A percentile compares a stretch with the other conserved stretches of the same genome.
These are phyloP conservation scores for Trichonephila clavata DNA, from an alignment of 1,140 invertebrate genomes.

Conservation along the genomic window DNA sequence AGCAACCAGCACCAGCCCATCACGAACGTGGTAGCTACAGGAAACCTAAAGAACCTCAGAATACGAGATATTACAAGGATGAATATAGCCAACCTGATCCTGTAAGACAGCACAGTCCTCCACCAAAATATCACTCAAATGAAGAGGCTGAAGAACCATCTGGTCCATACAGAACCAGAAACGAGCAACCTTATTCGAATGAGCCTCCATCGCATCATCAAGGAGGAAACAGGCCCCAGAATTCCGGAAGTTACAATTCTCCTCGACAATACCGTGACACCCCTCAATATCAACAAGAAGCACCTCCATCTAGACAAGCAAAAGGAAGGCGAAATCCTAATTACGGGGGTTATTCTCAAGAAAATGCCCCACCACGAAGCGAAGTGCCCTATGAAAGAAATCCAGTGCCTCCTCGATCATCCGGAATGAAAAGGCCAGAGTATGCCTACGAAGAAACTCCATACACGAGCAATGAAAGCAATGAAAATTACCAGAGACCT, in stretches of 20 bases:
- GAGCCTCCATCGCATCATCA: not conserved
- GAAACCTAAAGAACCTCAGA: not conserved
- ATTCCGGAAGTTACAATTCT: not conserved
- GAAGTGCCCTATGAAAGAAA: not conserved
- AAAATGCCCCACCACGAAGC: not conserved
- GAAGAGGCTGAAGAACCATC: not conserved
- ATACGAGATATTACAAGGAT: not conserved
- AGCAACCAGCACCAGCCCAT: not conserved
- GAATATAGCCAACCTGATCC: not conserved
- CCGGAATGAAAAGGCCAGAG: not conserved
- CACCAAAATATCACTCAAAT: not conserved
- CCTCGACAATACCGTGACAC: not conserved
- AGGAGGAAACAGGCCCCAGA: not conserved
- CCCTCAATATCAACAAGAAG: not conserved
- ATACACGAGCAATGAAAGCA: not conserved
- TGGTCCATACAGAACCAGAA: not conserved
- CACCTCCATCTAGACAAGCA: not conserved
- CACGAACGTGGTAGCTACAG: not conserved
- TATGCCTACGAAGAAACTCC: not conserved
- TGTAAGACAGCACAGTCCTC: not conserved
- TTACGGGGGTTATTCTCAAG: not conserved
- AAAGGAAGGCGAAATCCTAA: not conserved
- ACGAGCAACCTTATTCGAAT: not conserved
- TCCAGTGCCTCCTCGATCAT: not conserved
- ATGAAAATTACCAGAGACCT: not conserved